These are phyloP conservation scores for Elymnias hypermnestra DNA, from an alignment of 1,140 invertebrate species.

Conservation along the genomic window DNA sequence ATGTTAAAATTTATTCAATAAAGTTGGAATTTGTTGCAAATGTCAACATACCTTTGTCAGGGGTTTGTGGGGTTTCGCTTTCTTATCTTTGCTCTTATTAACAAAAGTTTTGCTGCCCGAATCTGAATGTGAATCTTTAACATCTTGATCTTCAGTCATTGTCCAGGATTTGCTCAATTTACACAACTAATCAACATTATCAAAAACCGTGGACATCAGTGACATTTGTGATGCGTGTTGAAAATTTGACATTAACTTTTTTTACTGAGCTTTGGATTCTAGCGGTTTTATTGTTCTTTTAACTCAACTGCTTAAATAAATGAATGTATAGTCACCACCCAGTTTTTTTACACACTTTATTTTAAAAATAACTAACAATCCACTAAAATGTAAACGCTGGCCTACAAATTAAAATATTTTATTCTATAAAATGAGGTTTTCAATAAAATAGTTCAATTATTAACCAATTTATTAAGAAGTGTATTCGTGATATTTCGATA, in stretches of 20 bases:
- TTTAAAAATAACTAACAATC: too few relatives aligned
- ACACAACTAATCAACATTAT: slow-evolving; percentile 26
- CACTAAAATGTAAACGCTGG: too few relatives aligned
- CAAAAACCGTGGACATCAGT: slow-evolving; percentile 20
- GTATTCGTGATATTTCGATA: too few relatives aligned
- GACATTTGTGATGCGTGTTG: slow-evolving; percentile 40
- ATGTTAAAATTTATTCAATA: slow-evolving; percentile 4
- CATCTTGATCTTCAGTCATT: slow-evolving; percentile 73
- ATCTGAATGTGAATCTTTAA: slow-evolving; percentile 65
- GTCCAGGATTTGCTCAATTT: slow-evolving; percentile 35
- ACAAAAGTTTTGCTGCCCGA: slow-evolving; percentile 59
- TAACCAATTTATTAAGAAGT: too few relatives aligned
- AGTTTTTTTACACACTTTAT: too few relatives aligned
- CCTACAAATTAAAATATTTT: too few relatives aligned
- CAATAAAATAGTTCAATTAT: too few relatives aligned
- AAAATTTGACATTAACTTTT: slow-evolving; percentile 21
- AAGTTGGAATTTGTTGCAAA: slow-evolving; percentile 19
- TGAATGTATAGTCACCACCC: too few relatives aligned
- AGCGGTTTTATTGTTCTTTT: too few relatives aligned
- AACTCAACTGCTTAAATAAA: too few relatives aligned
- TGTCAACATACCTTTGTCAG: slow-evolving; percentile 60
- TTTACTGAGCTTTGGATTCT: background rate
- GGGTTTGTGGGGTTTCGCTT: slow-evolving; percentile 58
- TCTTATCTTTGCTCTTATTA: slow-evolving; percentile 65
- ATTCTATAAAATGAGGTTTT: too few relatives aligned